Evolutionary conservation across 2,113 vertebrate species (phyloP).

Genomic region (Gymnarchus niloticus): DNA sequence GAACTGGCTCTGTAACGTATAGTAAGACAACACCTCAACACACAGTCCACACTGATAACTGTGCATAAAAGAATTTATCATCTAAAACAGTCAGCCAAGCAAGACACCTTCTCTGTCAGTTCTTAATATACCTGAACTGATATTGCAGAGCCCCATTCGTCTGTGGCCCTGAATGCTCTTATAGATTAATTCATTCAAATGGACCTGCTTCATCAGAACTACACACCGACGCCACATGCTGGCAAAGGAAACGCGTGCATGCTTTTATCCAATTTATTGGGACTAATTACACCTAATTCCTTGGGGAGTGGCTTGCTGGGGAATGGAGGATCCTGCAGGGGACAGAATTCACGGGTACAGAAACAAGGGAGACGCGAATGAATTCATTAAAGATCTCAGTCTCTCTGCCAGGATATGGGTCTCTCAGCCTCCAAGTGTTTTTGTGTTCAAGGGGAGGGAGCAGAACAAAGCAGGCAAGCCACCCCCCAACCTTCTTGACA

Average conservation of each 20-base stretch:
- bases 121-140: background rate
- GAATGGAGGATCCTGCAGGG: background rate
- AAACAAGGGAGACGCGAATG: background rate
- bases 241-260: background rate
- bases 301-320: slow-evolving; percentile 6
- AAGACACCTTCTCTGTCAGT: background rate
- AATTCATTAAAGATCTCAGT: slow-evolving; percentile 1
- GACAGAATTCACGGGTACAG: background rate
- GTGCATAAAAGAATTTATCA: background rate
- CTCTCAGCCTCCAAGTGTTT: background rate
- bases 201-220: background rate
- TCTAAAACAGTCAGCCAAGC: background rate
- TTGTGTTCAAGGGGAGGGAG: background rate
- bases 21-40: background rate
- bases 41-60: background rate
- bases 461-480: background rate
- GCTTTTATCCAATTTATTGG: background rate
- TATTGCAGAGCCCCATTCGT: background rate
- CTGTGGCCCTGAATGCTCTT: background rate
- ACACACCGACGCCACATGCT: background rate
- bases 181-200: background rate
- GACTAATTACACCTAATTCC: slow-evolving; percentile 7
- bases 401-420: background rate
- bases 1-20: background rate
- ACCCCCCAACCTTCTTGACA: background rate